A percentile compares a stretch with the other conserved stretches of the same genome.
phyloP scores from a whole-genome alignment of 2,797 vertebrate species.

The Pelodytes ibericus region DNA sequence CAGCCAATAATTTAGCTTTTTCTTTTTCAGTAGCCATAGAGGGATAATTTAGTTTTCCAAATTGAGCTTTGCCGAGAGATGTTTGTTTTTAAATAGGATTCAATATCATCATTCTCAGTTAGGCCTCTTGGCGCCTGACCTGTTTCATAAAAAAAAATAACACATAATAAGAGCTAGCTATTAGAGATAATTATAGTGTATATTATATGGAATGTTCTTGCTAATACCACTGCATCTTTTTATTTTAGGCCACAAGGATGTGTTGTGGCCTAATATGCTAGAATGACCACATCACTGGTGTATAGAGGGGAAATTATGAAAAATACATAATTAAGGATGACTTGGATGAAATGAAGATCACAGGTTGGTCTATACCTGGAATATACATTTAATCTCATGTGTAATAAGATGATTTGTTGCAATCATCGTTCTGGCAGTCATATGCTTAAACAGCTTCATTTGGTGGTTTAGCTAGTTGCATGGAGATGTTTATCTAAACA shows the following conservation, averaged over 20 bases:
- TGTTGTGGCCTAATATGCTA: too few relatives aligned
- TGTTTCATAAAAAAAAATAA: slow-evolving; percentile 8
- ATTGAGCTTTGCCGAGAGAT: slow-evolving; percentile 33
- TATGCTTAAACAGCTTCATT: too few relatives aligned
- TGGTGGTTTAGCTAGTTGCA: too few relatives aligned
- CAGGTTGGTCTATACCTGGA: too few relatives aligned
- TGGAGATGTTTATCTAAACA: too few relatives aligned
- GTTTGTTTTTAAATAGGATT: slow-evolving; percentile 26
- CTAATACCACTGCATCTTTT: not conserved
- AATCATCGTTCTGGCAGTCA: too few relatives aligned
- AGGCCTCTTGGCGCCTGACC: slow-evolving; percentile 5
- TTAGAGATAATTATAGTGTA: slow-evolving; percentile 1
- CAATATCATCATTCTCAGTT: slow-evolving; percentile 28
- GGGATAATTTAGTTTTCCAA: slow-evolving; percentile 48
- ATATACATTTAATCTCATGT: too few relatives aligned
- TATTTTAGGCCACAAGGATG: not conserved
- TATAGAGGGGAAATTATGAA: too few relatives aligned
- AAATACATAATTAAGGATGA: too few relatives aligned
- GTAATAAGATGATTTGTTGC: too few relatives aligned
- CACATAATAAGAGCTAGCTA: not conserved
- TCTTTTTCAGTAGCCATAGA: slow-evolving; percentile 46
- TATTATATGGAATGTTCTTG: not conserved
- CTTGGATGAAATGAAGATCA: too few relatives aligned
- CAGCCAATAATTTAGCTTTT: slow-evolving; percentile 47
- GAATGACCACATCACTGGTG: too few relatives aligned